Base-by-base conservation (phyloP, 2,888 invertebrate genomes). In the Leuctra nigra region DNA sequence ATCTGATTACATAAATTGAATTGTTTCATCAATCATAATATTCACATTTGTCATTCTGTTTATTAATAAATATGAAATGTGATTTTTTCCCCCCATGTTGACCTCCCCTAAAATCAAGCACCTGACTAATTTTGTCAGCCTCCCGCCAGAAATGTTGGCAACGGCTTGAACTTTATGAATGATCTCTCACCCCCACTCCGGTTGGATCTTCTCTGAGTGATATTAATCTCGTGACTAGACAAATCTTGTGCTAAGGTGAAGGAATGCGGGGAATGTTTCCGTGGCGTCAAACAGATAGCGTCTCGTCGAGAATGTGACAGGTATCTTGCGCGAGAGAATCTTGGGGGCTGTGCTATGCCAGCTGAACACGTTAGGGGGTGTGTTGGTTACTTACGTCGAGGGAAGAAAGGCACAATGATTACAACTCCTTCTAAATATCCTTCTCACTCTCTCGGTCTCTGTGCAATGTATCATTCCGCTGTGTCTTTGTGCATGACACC, bases 221-320 rank as follows among this genome's bases (percentile, higher is more conserved):
- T 50, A 50, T 50, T 50, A 33, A 50, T 50, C 50, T 50, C 13
- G 35, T 35, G 50, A 33, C 35, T 24, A 53, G 57, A 47, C 57
- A 57, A 57, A 57, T 57, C 57, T 36, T 47, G 54, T 25, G 38
- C 24, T 25, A 48, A 29, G 56, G 38, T 38, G 33, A 14, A 36
- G 57, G 57, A 53, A 57, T 57, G 48, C 20, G 20, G 23, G 47
- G 57, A 57, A 57, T 57, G 57, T 57, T 52, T 47, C 23, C n/a
- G 53, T 20, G 35, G 39, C 50, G 25, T 11, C 50, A 11, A 50
- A 50, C 50, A 35, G 50, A 50, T 50, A 29, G 33, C 16, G 33
- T 50, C 33, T 18, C 36, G 29, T 25, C 14, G 29, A 46, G 56
- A 56, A 56, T 57, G 57, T 57, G 57, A 57, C 57, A 57, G 57